Conservation (phyloP, 2,888 invertebrate genomes). For the Orchesellides sinensis region DNA sequence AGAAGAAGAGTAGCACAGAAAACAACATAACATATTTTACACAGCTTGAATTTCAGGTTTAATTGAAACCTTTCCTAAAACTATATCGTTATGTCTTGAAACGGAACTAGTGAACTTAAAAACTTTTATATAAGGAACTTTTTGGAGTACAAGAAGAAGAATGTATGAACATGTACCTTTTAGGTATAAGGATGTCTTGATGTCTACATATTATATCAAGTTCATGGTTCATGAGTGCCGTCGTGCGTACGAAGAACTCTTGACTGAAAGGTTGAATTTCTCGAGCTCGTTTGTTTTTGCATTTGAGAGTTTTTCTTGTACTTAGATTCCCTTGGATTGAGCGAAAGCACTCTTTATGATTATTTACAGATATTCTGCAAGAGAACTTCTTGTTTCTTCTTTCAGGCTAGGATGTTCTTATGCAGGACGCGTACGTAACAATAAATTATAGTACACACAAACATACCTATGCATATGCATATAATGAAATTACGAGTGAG, state of each 20-base stretch:
- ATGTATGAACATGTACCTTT: too few relatives aligned
- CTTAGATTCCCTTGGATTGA: background rate
- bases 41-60: conserved; percentile 60
- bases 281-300: background rate
- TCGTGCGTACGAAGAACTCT: too few relatives aligned
- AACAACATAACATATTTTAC: background rate
- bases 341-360: background rate
- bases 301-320: background rate
- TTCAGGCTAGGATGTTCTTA: background rate
- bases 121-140: background rate
- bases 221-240: background rate
- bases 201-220: background rate
- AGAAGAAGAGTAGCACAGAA: background rate
- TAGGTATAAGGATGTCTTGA: too few relatives aligned
- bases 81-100: background rate
- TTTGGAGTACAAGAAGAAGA: background rate
- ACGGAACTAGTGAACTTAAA: background rate
- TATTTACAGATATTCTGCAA: too few relatives aligned
- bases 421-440: background rate
- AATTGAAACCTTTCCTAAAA: conserved; percentile 2
- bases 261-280: background rate
- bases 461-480: background rate
- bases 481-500: background rate
- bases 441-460: background rate
- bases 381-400: too few relatives aligned